Evolutionary conservation across 1,140 invertebrate genomes (phyloP).

Genomic region (Ephestia elutella): DNA sequence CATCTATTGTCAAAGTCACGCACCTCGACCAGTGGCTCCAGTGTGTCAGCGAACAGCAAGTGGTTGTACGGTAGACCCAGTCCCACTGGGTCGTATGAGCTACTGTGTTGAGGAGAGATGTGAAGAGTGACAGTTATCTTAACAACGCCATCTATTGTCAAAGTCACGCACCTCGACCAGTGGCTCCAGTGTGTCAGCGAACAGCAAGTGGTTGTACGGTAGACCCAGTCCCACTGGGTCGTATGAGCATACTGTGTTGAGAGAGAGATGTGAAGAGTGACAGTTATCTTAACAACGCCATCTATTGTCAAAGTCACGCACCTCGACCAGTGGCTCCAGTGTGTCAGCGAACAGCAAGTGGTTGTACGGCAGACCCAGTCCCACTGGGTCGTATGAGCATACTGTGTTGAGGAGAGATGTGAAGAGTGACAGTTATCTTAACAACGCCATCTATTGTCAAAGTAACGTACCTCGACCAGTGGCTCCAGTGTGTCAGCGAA

Average conservation of each 20-base stretch:
- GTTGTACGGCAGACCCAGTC: slow-evolving; percentile 97
- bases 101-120: slow-evolving; percentile 96
- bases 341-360: slow-evolving; percentile 97
- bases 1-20: slow-evolving; percentile 16
- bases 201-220: slow-evolving; percentile 98
- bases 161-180: slow-evolving; percentile 87
- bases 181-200: slow-evolving; percentile 95
- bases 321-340: slow-evolving; percentile 94
- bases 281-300: too few relatives aligned
- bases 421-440: slow-evolving; percentile 96
- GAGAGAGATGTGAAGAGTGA: slow-evolving; percentile 96
- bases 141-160: neutral
- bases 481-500: slow-evolving; percentile 97
- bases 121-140: too few relatives aligned
- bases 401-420: slow-evolving; percentile 98
- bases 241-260: slow-evolving; percentile 98
- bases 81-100: slow-evolving; percentile 97
- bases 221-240: slow-evolving; percentile 97
- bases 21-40: slow-evolving; percentile 94
- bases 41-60: slow-evolving; percentile 93
- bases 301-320: slow-evolving; percentile 18
- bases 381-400: slow-evolving; percentile 98
- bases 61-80: slow-evolving; percentile 99
- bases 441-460: neutral
- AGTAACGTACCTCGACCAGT: slow-evolving; percentile 83